Evolutionary conservation across 2,888 invertebrate genomes (phyloP), one percentile per base, ranked within the genome.

Genomic region (Hirtodrosophila cameraria): DNA sequence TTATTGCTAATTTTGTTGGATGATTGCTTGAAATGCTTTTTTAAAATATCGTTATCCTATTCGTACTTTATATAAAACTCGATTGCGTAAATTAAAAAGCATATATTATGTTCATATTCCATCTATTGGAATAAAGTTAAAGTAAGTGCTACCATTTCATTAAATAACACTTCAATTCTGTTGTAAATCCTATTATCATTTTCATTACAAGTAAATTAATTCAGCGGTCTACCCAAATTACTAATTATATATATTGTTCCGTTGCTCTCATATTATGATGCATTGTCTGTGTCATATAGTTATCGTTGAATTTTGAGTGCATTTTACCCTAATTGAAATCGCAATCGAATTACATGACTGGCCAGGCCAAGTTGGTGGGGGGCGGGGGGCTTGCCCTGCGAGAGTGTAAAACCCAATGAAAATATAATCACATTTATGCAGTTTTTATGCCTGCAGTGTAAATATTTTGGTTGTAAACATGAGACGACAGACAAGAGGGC

Each of bases 261-360:
- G 9, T 42, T 28, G 25, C 20, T 41, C 35, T n/a, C 41, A 11
- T 13, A 2, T 1, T 3, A 23, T 23, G 23, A 6, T 36, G 45
- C 20, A 43, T 53, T 31, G 38, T 18, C 9, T 8, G 36, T 18
- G 27, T 39, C 15, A 15, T 25, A 20, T 48, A 13, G 53, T 31
- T 59, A 38, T 53, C 31, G 48, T 30, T 68, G 58, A 48, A 60
- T 49, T 74, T 61, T 36, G 50, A 28, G 45, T 75, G 67, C 68
- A 86, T 86, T 86, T 81, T 72, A 87, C 84, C 68, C 84, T 85
- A 87, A 85, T 85, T 85, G 84, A 87, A 85, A 85, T 87, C 74
- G 81, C 84, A 85, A 78, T 80, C 81, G 85, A 80, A 87, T 87
- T 87, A 84, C 66, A 79, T 79, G 64, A 61, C 64, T 62, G 67